Evolutionary conservation across 2,113 vertebrate species (phyloP).

Genomic region (Gasterosteus nipponicus): DNA sequence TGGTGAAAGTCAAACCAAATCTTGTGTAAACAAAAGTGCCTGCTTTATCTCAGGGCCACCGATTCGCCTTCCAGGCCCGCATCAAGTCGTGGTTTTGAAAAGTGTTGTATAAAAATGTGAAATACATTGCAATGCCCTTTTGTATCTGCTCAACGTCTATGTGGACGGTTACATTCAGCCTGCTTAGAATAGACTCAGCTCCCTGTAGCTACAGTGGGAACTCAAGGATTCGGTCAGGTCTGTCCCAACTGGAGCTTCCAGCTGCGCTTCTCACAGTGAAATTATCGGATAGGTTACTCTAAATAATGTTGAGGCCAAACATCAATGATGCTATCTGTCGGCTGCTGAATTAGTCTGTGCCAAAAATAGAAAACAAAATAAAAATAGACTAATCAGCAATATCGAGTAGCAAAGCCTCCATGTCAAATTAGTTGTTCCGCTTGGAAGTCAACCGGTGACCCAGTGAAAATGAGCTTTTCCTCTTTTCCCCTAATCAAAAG

Average conservation of each 20-base stretch:
- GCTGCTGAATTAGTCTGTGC: conserved; percentile 46
- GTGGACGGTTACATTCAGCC: conserved; percentile 45
- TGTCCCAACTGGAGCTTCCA: conserved; percentile 37
- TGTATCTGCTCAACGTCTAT: conserved; percentile 71
- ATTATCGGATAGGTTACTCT: conserved; percentile 42
- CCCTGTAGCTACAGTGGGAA: conserved; percentile 23
- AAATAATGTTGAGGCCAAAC: conserved; percentile 48
- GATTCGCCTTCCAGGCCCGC: conserved; percentile 78
- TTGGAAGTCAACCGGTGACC: conserved; percentile 47
- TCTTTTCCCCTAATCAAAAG: conserved; percentile 60
- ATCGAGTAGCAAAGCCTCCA: conserved; percentile 44
- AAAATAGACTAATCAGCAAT: conserved; percentile 67
- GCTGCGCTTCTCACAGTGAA: conserved; percentile 35
- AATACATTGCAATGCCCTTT: conserved; percentile 64
- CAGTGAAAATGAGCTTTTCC: conserved; percentile 61
- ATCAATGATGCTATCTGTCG: conserved; percentile 52
- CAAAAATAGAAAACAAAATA: conserved; percentile 65
- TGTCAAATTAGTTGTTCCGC: conserved; percentile 53
- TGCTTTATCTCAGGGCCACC: conserved; percentile 77
- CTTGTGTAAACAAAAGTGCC: conserved; percentile 80
- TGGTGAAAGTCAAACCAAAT: conserved; percentile 85
- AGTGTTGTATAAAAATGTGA: conserved; percentile 78
- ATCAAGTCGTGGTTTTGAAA: conserved; percentile 80
- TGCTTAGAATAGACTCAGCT: conserved; percentile 57
- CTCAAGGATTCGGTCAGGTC: conserved; percentile 15